These are phyloP conservation scores for Actenoides lindsayi DNA, from an alignment of 2,113 vertebrate species.

Conservation along the genomic window DNA sequence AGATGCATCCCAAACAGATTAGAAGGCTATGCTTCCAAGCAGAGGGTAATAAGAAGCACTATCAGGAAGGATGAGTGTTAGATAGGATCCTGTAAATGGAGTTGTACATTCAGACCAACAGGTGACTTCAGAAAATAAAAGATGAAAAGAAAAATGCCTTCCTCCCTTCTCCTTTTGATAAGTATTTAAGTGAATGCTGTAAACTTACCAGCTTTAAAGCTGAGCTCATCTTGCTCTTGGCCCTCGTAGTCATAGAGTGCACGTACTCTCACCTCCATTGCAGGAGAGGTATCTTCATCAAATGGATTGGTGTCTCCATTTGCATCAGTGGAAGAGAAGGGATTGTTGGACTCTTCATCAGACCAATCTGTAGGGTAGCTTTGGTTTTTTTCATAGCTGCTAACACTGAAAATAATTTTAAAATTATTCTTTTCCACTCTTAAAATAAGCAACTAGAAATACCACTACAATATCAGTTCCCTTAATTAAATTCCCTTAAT, in stretches of 20 bases:
- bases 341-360: conserved; percentile 91
- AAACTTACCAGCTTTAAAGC: conserved; percentile 91
- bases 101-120: neutral
- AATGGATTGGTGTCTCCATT: conserved; percentile 94
- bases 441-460: neutral
- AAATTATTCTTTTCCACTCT: neutral
- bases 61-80: neutral
- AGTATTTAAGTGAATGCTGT: neutral
- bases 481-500: neutral
- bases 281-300: conserved; percentile 83
- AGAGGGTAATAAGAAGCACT: neutral
- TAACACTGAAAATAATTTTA: conserved; percentile 71
- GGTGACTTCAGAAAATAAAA: neutral
- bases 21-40: neutral
- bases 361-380: conserved; percentile 86
- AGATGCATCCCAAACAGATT: neutral
- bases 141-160: neutral
- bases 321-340: conserved; percentile 85
- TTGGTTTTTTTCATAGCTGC: conserved; percentile 87
- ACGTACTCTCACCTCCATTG: conserved; percentile 85
- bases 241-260: conserved; percentile 97
- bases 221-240: conserved; percentile 97
- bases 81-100: neutral
- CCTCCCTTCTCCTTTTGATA: neutral
- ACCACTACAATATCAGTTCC: neutral